A percentile compares a stretch with the other conserved stretches of the same genome.
phyloP scores from a whole-genome alignment of 2,888 invertebrate species.

The Catocala sponsa region DNA sequence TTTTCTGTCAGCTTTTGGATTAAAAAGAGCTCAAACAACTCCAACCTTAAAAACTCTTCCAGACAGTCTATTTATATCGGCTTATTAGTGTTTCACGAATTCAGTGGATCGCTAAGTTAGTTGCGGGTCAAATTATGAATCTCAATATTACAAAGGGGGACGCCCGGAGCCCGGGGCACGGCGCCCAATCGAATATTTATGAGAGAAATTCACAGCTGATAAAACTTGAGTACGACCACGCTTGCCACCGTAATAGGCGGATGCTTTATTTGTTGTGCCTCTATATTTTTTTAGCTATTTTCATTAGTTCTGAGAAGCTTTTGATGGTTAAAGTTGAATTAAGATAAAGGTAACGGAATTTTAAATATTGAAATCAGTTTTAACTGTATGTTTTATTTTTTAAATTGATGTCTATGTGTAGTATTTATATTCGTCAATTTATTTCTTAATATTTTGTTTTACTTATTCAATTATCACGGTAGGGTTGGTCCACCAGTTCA shows the following conservation, averaged over 20 bases:
- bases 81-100: slow-evolving; percentile 66
- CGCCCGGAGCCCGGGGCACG: slow-evolving; percentile 56
- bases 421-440: too few species aligned
- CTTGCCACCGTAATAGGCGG: slow-evolving; percentile 64
- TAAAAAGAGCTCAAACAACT: slow-evolving; percentile 10
- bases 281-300: slow-evolving; percentile 39
- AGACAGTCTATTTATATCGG: slow-evolving; percentile 50
- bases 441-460: too few species aligned
- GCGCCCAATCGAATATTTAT: slow-evolving; percentile 82
- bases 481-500: too few species aligned
- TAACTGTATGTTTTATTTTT: too few species aligned
- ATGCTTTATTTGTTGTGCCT: slow-evolving; percentile 55
- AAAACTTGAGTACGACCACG: slow-evolving; percentile 65
- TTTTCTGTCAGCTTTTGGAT: background rate
- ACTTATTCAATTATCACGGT: too few species aligned
- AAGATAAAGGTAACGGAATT: background rate
- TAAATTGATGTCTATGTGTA: too few species aligned
- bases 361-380: too few species aligned
- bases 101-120: slow-evolving; percentile 67
- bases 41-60: slow-evolving; percentile 19
- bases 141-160: slow-evolving; percentile 73
- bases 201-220: slow-evolving; percentile 83
- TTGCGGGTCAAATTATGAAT: slow-evolving; percentile 80
- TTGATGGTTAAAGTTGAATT: slow-evolving; percentile 7
- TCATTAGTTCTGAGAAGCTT: slow-evolving; percentile 21